Conservation (phyloP, 2,113 vertebrate species). For the Serilophus lunatus region DNA sequence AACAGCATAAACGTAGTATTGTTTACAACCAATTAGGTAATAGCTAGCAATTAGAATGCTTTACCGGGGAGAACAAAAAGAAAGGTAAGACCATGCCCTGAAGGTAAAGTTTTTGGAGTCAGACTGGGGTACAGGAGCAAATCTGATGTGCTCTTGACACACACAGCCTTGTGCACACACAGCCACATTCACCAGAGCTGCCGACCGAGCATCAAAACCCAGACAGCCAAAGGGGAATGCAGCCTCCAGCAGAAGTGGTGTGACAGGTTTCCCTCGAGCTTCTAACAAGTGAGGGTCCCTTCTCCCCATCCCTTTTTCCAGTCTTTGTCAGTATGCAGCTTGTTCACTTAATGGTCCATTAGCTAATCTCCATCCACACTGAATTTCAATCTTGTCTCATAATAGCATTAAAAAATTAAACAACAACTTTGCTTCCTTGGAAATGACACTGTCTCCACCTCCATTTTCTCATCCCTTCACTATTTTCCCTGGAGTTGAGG, state of each 20-base stretch:
- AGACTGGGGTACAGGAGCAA: background rate
- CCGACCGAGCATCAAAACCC: background rate
- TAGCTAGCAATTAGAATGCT: background rate
- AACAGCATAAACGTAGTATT: background rate
- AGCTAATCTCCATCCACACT: conserved; percentile 40
- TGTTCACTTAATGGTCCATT: conserved; percentile 45
- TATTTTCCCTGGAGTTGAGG: background rate
- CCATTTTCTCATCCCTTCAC: conserved; percentile 3
- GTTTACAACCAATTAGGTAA: background rate
- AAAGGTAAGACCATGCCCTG: background rate
- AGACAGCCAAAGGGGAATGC: background rate
- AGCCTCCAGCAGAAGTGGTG: background rate
- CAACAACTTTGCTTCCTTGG: conserved; percentile 31
- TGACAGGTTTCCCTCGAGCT: background rate
- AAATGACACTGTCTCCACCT: conserved; percentile 29
- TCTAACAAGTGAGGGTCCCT: background rate
- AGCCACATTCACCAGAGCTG: background rate
- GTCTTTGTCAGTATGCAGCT: background rate
- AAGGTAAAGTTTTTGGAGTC: background rate
- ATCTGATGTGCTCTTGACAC: background rate
- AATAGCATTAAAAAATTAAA: conserved; percentile 37
- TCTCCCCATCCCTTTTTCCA: background rate
- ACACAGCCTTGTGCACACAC: background rate
- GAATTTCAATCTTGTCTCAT: conserved; percentile 33
- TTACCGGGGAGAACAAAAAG: background rate